Conservation (phyloP, 2,888 invertebrate genomes). For the Rosalia funebris region DNA sequence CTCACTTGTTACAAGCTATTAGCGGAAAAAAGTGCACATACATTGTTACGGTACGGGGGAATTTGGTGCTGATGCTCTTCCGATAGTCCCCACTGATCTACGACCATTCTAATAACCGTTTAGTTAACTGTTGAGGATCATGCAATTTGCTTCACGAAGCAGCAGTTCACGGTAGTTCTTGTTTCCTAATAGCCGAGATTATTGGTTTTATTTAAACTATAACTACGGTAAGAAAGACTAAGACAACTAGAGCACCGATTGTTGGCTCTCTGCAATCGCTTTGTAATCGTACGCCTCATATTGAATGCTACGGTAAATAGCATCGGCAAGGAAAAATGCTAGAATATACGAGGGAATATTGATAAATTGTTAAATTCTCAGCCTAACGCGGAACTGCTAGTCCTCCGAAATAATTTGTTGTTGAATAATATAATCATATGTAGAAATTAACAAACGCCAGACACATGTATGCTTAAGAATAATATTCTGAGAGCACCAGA, state of each 20-base stretch:
- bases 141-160: conserved; percentile 34
- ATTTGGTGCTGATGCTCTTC: conserved; percentile 48
- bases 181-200: conserved; percentile 14
- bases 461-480: too few relatives aligned
- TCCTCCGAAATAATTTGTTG: too few relatives aligned
- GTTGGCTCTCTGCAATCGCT: conserved; percentile 26
- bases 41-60: conserved; percentile 48
- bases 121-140: conserved; percentile 37
- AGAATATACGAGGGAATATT: too few relatives aligned
- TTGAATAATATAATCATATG: too few relatives aligned
- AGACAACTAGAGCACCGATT: conserved; percentile 14
- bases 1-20: conserved; percentile 56
- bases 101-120: conserved; percentile 34
- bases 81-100: conserved; percentile 48
- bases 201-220: conserved; percentile 11
- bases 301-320: conserved; percentile 12
- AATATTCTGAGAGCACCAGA: too few relatives aligned
- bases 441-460: too few relatives aligned
- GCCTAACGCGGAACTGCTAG: too few relatives aligned
- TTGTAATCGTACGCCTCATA: conserved; percentile 27
- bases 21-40: conserved; percentile 48
- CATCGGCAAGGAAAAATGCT: conserved; percentile 13
- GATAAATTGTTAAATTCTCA: too few relatives aligned
- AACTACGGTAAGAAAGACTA: neutral
- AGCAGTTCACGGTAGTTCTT: conserved; percentile 15